Conservation (phyloP, 2,888 invertebrate species). For the Osmoderma eremita region DNA sequence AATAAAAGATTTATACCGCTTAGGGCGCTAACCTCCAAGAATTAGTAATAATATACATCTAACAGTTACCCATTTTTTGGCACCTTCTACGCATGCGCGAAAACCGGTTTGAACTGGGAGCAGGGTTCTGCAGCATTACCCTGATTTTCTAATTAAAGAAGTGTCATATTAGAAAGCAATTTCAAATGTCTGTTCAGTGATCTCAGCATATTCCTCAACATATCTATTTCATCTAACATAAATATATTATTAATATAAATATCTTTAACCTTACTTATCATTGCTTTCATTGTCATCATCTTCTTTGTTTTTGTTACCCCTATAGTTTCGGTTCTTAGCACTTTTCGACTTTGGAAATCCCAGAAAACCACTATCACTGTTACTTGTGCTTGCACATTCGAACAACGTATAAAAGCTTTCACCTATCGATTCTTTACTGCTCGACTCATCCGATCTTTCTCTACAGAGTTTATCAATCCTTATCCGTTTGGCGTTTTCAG, state of each 20-base stretch:
- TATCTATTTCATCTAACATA: background rate
- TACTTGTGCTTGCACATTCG: constrained; percentile 37
- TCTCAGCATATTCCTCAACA: background rate
- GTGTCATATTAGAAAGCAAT: too few relatives aligned
- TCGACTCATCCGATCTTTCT: constrained; percentile 52
- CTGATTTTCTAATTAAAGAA: too few relatives aligned
- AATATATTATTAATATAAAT: background rate
- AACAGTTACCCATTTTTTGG: too few relatives aligned
- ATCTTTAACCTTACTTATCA: constrained; percentile 48
- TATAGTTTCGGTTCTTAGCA: constrained; percentile 54
- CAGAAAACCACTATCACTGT: constrained; percentile 41
- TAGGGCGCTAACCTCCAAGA: too few relatives aligned
- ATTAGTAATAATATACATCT: too few relatives aligned
- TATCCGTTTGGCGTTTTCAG: constrained; percentile 53
- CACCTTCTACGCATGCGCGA: too few relatives aligned
- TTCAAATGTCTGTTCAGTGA: too few relatives aligned
- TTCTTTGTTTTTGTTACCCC: constrained; percentile 46
- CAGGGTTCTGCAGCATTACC: too few relatives aligned
- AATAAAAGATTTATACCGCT: too few relatives aligned
- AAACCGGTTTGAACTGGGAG: too few relatives aligned
- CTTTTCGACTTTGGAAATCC: constrained; percentile 51
- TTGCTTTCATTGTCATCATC: constrained; percentile 49
- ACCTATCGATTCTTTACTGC: constrained; percentile 52
- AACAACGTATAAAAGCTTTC: constrained; percentile 48
- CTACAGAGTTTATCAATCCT: constrained; percentile 51